Percentiles rank a stretch among this genome's conserved stretches.
Conservation (phyloP, 2,888 invertebrate species). For the Catocala sponsa region DNA sequence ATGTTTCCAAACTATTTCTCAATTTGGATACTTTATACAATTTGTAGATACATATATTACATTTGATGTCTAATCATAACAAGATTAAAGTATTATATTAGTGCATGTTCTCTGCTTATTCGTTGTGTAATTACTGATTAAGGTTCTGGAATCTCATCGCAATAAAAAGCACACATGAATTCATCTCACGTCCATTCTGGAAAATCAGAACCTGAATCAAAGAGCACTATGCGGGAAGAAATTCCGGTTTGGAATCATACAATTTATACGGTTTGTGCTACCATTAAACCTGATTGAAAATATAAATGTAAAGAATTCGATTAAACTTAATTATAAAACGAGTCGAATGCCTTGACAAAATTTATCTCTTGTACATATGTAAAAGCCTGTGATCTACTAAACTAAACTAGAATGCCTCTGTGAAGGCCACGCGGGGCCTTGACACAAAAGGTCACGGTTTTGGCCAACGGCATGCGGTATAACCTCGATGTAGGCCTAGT, state of each 20-base stretch:
- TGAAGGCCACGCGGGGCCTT: slow-evolving; percentile 39
- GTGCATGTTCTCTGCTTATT: not conserved
- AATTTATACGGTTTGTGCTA: no score
- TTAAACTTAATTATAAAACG: not conserved
- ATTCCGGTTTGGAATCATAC: slow-evolving; percentile 3
- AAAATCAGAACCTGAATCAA: slow-evolving; percentile 18
- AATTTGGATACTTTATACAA: no score
- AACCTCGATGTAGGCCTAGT: slow-evolving; percentile 20
- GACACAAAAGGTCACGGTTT: slow-evolving; percentile 58
- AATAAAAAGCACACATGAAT: slow-evolving; percentile 13
- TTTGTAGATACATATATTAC: no score
- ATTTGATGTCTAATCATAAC: no score
- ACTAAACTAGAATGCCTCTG: slow-evolving; percentile 38
- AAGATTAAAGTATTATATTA: no score
- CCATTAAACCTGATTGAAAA: no score
- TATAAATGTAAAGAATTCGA: no score
- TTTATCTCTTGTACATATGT: not conserved
- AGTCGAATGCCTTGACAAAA: not conserved
- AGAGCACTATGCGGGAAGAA: slow-evolving; percentile 7
- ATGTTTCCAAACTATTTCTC: no score
- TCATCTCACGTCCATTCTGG: slow-evolving; percentile 19
- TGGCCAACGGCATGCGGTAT: slow-evolving; percentile 43
- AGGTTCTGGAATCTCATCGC: slow-evolving; percentile 8
- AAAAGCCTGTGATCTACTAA: slow-evolving; percentile 32
- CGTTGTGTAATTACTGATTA: slow-evolving; percentile 3